Evolutionary conservation across 2,113 vertebrate genomes (phyloP).

Genomic region (Candoia aspera): DNA sequence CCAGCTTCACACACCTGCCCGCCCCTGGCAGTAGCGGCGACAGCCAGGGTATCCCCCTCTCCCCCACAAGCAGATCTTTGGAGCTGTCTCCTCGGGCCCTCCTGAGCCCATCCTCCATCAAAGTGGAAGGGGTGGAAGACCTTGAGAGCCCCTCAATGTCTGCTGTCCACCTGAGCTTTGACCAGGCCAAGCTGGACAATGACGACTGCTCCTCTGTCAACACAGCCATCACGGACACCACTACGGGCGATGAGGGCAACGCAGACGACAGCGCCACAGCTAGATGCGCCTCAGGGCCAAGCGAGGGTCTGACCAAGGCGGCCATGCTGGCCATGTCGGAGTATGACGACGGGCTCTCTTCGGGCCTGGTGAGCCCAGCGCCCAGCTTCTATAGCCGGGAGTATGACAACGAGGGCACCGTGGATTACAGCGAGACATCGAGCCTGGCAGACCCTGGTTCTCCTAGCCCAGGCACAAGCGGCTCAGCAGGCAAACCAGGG

Average conservation of each 20-base stretch:
- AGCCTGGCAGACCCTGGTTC: conserved; percentile 97
- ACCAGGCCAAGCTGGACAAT: conserved; percentile 95
- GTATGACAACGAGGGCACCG: conserved; percentile 93
- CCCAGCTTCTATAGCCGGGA: conserved; percentile 96
- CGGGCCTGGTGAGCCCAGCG: conserved; percentile 95
- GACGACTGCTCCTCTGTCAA: conserved; percentile 99
- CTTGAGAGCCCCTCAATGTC: conserved; percentile 95
- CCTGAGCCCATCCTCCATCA: conserved; percentile 96
- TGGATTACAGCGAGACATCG: conserved; percentile 98
- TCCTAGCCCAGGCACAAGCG: conserved; percentile 89
- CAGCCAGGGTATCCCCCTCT: conserved; percentile 90
- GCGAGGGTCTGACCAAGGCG: conserved; percentile 89
- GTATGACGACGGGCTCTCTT: conserved; percentile 97
- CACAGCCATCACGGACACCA: conserved; percentile 97
- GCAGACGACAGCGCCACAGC: conserved; percentile 88
- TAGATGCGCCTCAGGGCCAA: conserved; percentile 85
- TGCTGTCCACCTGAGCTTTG: conserved; percentile 92
- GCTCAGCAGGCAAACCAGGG: conserved; percentile 87
- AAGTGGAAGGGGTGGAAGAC: conserved; percentile 97
- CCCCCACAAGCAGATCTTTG: conserved; percentile 90
- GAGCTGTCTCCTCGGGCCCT: conserved; percentile 92
- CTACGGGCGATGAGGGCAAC: conserved; percentile 96
- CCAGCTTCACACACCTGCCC: conserved; percentile 84
- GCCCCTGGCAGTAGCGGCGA: conserved; percentile 78
- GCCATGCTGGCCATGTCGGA: conserved; percentile 86